These are phyloP conservation scores for Cyanistes caeruleus DNA, from an alignment of 2,113 vertebrate genomes.

Conservation along the genomic window DNA sequence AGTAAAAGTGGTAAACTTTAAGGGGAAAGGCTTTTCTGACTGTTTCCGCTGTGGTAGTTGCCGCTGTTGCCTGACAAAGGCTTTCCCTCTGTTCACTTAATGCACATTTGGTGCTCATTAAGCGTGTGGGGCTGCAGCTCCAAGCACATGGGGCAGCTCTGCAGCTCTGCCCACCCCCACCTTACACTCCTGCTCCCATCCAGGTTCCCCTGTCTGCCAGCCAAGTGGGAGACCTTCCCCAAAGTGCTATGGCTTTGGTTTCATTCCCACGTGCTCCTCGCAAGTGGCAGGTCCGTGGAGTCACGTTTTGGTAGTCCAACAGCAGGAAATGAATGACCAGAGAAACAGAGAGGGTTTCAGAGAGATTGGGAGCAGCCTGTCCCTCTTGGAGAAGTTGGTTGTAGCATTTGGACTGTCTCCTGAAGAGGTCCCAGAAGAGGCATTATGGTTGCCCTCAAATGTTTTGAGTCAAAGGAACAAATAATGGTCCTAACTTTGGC, in stretches of 20 bases:
- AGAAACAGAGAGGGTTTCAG: background rate
- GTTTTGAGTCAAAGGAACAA: background rate
- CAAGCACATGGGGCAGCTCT: background rate
- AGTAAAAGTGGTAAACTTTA: constrained; percentile 52
- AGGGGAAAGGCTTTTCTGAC: background rate
- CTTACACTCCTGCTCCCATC: background rate
- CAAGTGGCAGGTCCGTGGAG: fast-evolving
- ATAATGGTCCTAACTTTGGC: background rate
- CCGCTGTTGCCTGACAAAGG: background rate
- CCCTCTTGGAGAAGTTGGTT: background rate
- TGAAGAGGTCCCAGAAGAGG: background rate
- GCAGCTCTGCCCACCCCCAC: background rate
- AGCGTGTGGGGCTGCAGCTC: background rate
- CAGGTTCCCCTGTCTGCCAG: background rate
- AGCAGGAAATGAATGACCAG: background rate
- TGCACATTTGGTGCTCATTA: constrained; percentile 56
- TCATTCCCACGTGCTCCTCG: fast-evolving
- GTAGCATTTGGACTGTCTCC: background rate
- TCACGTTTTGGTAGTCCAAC: background rate
- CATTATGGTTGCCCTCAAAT: background rate
- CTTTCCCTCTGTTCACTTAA: background rate
- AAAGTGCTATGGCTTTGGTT: background rate
- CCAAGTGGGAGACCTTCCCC: background rate
- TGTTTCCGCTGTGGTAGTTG: background rate
- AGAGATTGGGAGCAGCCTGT: background rate